A percentile compares a stretch with the other conserved stretches of the same genome.
These are phyloP conservation scores for Melieria picta DNA, from an alignment of 2,888 invertebrate genomes.

Conservation along the genomic window DNA sequence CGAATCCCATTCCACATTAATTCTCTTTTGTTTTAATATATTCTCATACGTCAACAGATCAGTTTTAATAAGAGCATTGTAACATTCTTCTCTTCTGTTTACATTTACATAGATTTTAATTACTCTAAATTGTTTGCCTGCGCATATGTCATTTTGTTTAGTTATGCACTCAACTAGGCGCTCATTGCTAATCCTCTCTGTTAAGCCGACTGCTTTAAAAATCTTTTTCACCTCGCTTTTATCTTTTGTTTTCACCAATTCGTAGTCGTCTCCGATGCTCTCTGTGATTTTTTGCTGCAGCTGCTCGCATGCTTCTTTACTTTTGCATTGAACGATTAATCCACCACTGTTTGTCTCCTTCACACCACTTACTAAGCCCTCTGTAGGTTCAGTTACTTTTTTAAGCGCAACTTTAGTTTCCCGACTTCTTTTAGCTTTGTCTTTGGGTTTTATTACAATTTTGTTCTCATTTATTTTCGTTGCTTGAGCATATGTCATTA, in stretches of 20 bases:
- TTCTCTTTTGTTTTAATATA: too few relatives aligned
- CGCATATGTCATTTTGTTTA: slow-evolving; percentile 6
- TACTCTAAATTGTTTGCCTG: not conserved
- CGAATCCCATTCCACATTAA: too few relatives aligned
- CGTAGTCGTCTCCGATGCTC: not conserved
- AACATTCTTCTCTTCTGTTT: slow-evolving; percentile 1
- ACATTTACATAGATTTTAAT: not conserved
- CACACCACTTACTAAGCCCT: too few relatives aligned
- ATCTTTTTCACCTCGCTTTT: slow-evolving; percentile 8
- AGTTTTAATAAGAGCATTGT: not conserved
- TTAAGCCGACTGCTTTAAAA: not conserved
- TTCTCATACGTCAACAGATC: too few relatives aligned
- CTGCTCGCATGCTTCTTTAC: slow-evolving; percentile 5
- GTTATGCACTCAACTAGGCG: slow-evolving; percentile 5
- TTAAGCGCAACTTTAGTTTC: too few relatives aligned
- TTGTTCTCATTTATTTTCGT: too few relatives aligned
- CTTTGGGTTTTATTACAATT: too few relatives aligned
- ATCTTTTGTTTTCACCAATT: not conserved
- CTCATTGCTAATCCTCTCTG: not conserved
- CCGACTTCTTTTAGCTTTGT: too few relatives aligned
- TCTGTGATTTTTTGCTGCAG: not conserved
- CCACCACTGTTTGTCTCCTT: not conserved
- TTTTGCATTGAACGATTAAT: slow-evolving; percentile 1
- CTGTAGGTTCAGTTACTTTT: too few relatives aligned
- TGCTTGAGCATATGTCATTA: too few relatives aligned